phyloP scores from a whole-genome alignment of 92 coral and sea anemone species.

The Virgularia gustaviana region DNA sequence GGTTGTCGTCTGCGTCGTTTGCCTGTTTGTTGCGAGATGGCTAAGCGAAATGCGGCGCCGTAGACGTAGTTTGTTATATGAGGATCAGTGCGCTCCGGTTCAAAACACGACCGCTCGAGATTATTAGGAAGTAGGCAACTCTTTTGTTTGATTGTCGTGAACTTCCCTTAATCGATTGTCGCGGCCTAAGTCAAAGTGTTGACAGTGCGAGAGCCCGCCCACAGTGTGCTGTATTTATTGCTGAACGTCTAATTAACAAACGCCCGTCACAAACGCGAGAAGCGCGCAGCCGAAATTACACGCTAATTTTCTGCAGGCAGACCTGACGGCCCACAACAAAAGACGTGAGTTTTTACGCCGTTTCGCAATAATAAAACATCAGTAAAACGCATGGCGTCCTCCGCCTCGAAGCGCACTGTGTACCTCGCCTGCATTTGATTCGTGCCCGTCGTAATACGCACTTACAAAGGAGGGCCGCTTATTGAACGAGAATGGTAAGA shows the following conservation, averaged over 20 bases:
- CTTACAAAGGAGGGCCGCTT: conserved; percentile 28
- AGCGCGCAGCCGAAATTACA: conserved; percentile 94
- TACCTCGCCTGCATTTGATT: background rate
- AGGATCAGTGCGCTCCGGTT: too few relatives aligned
- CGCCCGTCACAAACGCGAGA: conserved; percentile 69
- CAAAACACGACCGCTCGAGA: conserved; percentile 14
- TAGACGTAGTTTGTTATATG: too few relatives aligned
- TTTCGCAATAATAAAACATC: background rate
- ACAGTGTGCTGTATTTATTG: conserved; percentile 94
- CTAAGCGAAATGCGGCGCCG: too few relatives aligned
- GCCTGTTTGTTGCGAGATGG: too few relatives aligned
- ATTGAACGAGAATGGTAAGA: background rate
- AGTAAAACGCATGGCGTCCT: background rate
- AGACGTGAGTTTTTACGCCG: conserved; percentile 35
- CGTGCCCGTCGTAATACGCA: background rate
- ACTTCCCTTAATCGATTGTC: conserved; percentile 47
- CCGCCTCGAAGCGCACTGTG: conserved; percentile 10
- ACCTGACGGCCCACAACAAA: conserved; percentile 99
- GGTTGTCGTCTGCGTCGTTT: too few relatives aligned
- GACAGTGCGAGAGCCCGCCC: conserved; percentile 93
- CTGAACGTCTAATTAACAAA: conserved; percentile 99
- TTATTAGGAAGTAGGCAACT: conserved; percentile 34
- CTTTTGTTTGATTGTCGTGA: conserved; percentile 41
- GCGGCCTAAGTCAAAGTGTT: conserved; percentile 74
- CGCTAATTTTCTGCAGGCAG: conserved; percentile 99